These are phyloP conservation scores for Colinus virginianus DNA, from an alignment of 2,113 vertebrate genomes.

Conservation along the genomic window DNA sequence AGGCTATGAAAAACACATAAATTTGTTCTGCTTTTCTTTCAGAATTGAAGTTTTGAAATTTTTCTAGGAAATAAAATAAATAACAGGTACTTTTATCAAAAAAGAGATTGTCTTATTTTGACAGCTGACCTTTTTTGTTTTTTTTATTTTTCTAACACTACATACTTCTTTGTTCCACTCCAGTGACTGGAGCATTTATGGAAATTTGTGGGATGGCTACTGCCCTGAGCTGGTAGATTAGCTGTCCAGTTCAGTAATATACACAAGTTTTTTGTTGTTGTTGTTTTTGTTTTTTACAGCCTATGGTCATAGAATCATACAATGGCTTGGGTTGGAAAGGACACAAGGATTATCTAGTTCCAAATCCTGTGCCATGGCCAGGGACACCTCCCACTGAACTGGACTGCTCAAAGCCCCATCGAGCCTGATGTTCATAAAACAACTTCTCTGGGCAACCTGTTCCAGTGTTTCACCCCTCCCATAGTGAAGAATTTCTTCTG, in stretches of 20 bases:
- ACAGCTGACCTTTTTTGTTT: not conserved
- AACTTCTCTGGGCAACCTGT: not conserved
- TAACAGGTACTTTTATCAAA: not conserved
- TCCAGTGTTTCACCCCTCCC: not conserved
- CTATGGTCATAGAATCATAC: not conserved
- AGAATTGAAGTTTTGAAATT: not conserved
- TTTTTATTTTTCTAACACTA: not conserved
- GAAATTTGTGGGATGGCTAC: not conserved
- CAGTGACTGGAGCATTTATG: not conserved
- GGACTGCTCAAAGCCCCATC: not conserved
- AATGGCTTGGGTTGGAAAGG: not conserved
- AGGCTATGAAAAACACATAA: not conserved
- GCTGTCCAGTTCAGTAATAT: not conserved
- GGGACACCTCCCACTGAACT: not conserved
- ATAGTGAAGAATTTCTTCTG: not conserved
- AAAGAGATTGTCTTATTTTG: not conserved
- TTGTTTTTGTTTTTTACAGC: not conserved
- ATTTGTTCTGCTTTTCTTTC: not conserved
- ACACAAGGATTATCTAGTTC: not conserved
- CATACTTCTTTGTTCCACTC: not conserved
- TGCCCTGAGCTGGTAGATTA: not conserved
- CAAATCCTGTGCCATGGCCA: not conserved
- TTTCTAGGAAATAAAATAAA: constrained; percentile 10
- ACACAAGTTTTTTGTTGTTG: not conserved
- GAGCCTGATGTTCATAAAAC: not conserved